Percentiles rank a stretch among this genome's conserved stretches.
Evolutionary conservation across 2,888 invertebrate species (phyloP).

Genomic region (Epirrita christyi): DNA sequence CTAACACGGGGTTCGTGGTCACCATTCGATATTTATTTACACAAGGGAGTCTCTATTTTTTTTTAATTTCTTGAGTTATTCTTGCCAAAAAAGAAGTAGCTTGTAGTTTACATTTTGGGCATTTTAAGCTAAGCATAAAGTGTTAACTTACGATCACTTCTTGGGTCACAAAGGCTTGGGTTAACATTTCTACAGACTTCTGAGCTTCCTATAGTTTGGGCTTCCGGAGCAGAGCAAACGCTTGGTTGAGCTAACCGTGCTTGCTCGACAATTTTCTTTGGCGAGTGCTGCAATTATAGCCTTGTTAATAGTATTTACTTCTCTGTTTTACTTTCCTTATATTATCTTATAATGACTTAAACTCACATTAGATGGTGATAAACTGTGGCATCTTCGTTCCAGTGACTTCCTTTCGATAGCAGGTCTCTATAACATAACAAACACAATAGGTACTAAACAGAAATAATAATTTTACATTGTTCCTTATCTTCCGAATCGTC

Average conservation of each 20-base stretch:
- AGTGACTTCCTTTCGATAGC: conserved; percentile 36
- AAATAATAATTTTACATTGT: conserved; percentile 4
- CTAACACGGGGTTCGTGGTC: too few species aligned
- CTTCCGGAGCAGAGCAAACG: conserved; percentile 30
- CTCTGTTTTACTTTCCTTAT: not conserved
- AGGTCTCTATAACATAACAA: conserved; percentile 44
- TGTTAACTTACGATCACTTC: conserved; percentile 31
- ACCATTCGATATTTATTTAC: too few species aligned
- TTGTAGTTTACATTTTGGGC: too few species aligned
- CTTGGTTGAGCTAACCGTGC: conserved; percentile 28
- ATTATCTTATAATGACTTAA: not conserved
- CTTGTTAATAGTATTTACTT: not conserved
- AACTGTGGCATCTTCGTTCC: conserved; percentile 63
- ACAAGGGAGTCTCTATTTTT: too few species aligned
- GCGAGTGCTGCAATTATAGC: conserved; percentile 27
- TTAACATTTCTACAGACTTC: not conserved
- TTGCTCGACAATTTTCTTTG: conserved; percentile 34
- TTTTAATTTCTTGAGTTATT: too few species aligned
- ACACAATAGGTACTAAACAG: not conserved
- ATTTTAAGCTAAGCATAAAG: not conserved
- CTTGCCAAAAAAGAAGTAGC: too few species aligned
- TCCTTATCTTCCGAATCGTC: not conserved
- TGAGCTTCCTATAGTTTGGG: not conserved
- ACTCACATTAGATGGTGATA: conserved; percentile 59
- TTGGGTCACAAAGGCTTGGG: not conserved